Evolutionary conservation across 2,888 invertebrate species (phyloP).

Genomic region (Phymatocera aterrima): DNA sequence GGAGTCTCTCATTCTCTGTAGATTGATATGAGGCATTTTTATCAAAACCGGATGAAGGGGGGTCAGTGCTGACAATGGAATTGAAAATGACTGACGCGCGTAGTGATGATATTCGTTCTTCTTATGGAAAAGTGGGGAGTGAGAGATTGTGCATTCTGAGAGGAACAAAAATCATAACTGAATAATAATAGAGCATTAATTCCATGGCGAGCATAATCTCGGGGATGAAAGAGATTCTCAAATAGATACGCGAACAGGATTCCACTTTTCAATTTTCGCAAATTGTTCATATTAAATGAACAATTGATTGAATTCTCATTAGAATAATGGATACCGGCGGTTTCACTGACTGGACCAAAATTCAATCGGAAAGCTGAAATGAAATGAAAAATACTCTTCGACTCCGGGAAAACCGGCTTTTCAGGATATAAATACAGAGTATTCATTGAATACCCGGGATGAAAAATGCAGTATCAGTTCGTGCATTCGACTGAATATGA

Average conservation of each 20-base stretch:
- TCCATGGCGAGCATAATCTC: too few species aligned
- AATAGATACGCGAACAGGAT: neutral
- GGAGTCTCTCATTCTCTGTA: neutral
- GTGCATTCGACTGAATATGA: constrained; percentile 13
- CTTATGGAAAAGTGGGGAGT: neutral
- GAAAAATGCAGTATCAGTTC: neutral
- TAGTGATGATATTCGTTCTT: neutral
- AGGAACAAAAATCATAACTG: too few species aligned
- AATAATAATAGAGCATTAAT: too few species aligned
- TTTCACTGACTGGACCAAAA: neutral
- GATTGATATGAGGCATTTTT: neutral
- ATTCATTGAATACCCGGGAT: neutral
- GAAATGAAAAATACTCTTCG: neutral
- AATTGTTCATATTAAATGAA: neutral
- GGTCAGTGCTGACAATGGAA: neutral
- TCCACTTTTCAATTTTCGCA: neutral
- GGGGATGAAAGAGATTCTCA: too few species aligned
- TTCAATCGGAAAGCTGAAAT: neutral
- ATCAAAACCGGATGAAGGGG: neutral
- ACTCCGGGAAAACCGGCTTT: neutral
- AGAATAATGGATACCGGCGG: neutral
- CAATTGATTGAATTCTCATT: neutral
- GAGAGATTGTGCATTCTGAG: too few species aligned
- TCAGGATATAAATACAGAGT: neutral
- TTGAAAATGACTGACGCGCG: neutral